These are phyloP conservation scores for Pocillopora verrucosa DNA, from an alignment of 64 coral and sea anemone genomes.

Conservation along the genomic window DNA sequence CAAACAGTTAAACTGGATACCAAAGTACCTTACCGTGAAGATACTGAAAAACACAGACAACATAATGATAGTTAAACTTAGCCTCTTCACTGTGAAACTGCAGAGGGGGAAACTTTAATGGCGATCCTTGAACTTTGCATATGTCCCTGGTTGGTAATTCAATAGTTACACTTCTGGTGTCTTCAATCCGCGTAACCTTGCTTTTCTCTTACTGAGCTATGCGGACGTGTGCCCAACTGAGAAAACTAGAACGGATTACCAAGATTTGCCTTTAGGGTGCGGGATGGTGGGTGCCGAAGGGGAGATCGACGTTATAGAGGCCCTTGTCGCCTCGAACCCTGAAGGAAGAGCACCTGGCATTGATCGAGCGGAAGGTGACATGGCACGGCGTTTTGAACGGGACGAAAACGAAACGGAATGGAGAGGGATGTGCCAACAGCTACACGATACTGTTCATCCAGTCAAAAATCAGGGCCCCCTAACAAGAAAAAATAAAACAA, in stretches of 20 bases:
- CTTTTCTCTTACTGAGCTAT: constrained; percentile 60
- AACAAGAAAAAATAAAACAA: neutral
- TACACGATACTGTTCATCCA: constrained; percentile 97
- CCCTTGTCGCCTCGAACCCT: constrained; percentile 20
- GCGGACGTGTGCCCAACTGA: constrained; percentile 28
- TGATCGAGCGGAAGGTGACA: constrained; percentile 75
- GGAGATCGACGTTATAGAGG: constrained; percentile 55
- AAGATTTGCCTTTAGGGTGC: constrained; percentile 28
- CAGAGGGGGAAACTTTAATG: constrained; percentile 37
- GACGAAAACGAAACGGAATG: constrained; percentile 61
- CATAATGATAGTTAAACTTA: neutral
- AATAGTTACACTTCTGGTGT: constrained; percentile 42
- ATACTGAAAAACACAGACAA: neutral
- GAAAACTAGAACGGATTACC: constrained; percentile 15
- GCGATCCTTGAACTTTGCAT: constrained; percentile 11
- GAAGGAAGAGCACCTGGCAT: constrained; percentile 78
- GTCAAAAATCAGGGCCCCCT: constrained; percentile 88
- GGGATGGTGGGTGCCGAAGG: constrained; percentile 83
- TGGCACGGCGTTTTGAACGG: constrained; percentile 46
- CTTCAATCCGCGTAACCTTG: neutral
- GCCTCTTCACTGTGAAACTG: constrained; percentile 53
- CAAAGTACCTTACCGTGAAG: no score
- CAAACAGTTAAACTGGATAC: no score
- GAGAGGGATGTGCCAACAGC: constrained; percentile 79
- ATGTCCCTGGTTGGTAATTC: constrained; percentile 56